Evolutionary conservation across 1,140 invertebrate genomes (phyloP), one percentile per base, ranked within the genome.

Genomic region (Cecropterus lyciades): DNA sequence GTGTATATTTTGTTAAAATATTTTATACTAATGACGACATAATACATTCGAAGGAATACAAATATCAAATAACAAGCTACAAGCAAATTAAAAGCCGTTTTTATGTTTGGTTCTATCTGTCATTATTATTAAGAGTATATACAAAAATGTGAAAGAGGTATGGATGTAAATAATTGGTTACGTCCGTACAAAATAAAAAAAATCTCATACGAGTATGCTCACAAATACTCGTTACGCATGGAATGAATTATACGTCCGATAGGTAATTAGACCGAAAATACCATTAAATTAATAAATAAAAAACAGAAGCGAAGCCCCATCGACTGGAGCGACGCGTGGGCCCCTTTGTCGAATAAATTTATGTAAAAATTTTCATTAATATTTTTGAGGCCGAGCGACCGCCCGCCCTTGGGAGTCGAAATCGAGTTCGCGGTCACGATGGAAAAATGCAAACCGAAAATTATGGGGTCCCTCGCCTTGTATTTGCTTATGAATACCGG

Each of bases 341-440:
- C 79, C 89, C 89, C 87, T 90, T 84, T 81, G 77, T 85, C 85
- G 87, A 85, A 91, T 91, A 91, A 91, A 91, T 91, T 91, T 91
- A 91, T 91, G 89, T 91, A 91, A 91, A 91, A 91, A 90, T 88
- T 91, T 91, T 91, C 89, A 91, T 91, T 91, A 91, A 91, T 91
- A 91, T 91, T 91, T 91, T 89, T 86, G 86, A 88, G 86, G 83
- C 85, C 84, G 83, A 78, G 74, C 86, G 88, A 79, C 83, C 87
- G 84, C 70, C 80, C 75, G 83, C 89, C 89, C 87, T 83, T 85
- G 89, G 89, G 89, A 91, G 79, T 85, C 76, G 73, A 81, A 87
- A 89, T 91, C 88, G 85, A 87, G 86, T 89, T 89, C 87, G 89
- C 85, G 87, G 89, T 89, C 77, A 82, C 84, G 85, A 89, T 89